Evolutionary conservation across 1,140 invertebrate genomes (phyloP).

Genomic region (Drosophila triauraria): DNA sequence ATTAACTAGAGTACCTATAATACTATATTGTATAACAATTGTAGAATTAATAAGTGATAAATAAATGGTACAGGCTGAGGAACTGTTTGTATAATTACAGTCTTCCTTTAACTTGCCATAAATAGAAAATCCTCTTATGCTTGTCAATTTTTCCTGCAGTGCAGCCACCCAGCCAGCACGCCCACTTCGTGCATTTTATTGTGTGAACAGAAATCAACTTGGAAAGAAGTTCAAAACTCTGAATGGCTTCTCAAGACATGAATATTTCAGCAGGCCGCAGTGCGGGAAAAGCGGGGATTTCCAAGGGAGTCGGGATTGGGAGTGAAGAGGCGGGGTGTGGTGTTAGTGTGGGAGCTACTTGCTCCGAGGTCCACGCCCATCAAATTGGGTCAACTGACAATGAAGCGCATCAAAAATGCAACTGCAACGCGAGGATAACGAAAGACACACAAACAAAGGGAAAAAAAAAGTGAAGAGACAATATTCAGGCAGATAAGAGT

Average conservation of each 20-base stretch:
- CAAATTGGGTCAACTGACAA: conserved; percentile 77
- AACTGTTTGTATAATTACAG: no score
- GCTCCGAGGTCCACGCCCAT: conserved; percentile 55
- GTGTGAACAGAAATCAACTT: conserved; percentile 67
- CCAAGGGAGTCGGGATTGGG: conserved; percentile 4
- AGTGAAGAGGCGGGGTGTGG: not conserved
- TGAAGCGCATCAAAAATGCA: conserved; percentile 74
- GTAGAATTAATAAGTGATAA: no score
- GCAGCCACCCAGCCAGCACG: conserved; percentile 1
- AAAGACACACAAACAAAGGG: conserved; percentile 22
- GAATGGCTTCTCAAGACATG: conserved; percentile 78
- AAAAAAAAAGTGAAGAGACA: conserved; percentile 14
- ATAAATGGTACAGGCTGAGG: no score
- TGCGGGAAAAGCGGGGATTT: not conserved
- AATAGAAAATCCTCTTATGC: not conserved
- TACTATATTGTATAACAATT: no score
- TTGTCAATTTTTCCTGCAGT: not conserved
- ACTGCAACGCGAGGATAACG: conserved; percentile 58
- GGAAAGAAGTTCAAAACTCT: conserved; percentile 75
- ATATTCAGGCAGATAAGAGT: conserved; percentile 32
- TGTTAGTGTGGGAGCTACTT: conserved; percentile 57
- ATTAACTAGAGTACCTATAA: no score
- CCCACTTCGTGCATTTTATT: conserved; percentile 73
- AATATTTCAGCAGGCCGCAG: conserved; percentile 48
- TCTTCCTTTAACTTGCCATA: no score